Evolutionary conservation across 92 coral and sea anemone genomes (phyloP).

Genomic region (Parazoanthus darwini): DNA sequence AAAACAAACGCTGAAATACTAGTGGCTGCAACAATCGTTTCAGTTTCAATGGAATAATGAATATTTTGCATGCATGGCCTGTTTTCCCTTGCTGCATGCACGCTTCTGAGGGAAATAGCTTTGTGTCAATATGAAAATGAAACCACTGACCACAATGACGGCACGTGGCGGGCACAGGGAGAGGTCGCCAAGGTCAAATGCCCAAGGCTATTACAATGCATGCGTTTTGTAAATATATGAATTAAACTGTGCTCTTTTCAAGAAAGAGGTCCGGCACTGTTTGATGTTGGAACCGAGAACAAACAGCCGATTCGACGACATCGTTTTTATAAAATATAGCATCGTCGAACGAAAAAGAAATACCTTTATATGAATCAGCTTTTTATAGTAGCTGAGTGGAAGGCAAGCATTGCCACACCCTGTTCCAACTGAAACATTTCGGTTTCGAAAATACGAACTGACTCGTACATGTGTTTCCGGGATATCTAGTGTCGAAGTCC

Average conservation of each 20-base stretch:
- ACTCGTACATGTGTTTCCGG: neutral
- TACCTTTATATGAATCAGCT: neutral
- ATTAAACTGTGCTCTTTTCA: neutral
- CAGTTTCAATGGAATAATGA: neutral
- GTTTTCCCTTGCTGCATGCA: constrained; percentile 3
- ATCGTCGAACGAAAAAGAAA: no score
- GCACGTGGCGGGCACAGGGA: constrained; percentile 31
- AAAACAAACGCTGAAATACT: neutral
- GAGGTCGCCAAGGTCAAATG: constrained; percentile 31
- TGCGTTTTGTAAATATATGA: constrained; percentile 2
- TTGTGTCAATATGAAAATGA: constrained; percentile 23
- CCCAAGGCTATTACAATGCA: constrained; percentile 3
- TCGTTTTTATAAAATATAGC: no score
- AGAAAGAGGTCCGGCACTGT: neutral
- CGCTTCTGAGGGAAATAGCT: constrained; percentile 18
- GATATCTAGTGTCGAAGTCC: no score
- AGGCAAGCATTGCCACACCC: neutral
- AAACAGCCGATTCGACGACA: neutral
- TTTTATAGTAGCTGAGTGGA: neutral
- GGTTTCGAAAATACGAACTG: neutral
- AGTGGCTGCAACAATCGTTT: neutral
- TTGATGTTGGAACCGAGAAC: neutral
- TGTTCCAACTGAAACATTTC: neutral
- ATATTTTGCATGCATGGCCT: constrained; percentile 28
- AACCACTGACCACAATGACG: constrained; percentile 20